A percentile compares a stretch with the other conserved stretches of the same genome.
Conservation (phyloP, 1,140 invertebrate genomes). For the Drosophila triauraria region DNA sequence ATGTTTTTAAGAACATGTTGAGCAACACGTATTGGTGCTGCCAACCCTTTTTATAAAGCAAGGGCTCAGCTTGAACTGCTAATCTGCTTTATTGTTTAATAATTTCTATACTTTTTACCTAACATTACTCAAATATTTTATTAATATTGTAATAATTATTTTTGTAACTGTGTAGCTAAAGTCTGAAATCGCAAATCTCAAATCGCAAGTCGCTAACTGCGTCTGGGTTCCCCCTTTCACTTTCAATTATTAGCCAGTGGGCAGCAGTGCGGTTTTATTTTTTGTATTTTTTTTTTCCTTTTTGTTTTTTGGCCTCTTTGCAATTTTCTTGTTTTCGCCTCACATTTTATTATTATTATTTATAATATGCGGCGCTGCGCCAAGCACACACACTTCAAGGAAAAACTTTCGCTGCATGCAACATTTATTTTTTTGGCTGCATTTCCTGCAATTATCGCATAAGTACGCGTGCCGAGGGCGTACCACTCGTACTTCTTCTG, state of each 20-base stretch:
- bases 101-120: too few relatives aligned
- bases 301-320: slow-evolving; percentile 33
- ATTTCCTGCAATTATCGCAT: slow-evolving; percentile 72
- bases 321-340: slow-evolving; percentile 53
- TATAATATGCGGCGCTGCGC: slow-evolving; percentile 41
- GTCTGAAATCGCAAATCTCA: slow-evolving; percentile 1
- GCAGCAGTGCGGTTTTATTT: slow-evolving; percentile 38
- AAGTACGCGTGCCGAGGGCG: slow-evolving; percentile 31
- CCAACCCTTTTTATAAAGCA: too few relatives aligned
- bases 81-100: too few relatives aligned
- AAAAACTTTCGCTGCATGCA: slow-evolving; percentile 72
- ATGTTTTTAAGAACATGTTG: too few relatives aligned
- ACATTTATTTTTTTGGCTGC: slow-evolving; percentile 24
- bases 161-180: slow-evolving; percentile 14
- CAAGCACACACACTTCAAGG: slow-evolving; percentile 43
- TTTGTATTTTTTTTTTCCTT: background rate
- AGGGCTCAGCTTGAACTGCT: too few relatives aligned
- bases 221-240: slow-evolving; percentile 59
- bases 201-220: slow-evolving; percentile 11
- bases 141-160: background rate
- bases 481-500: background rate
- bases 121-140: background rate
- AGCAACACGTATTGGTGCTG: too few relatives aligned
- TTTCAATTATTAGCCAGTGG: slow-evolving; percentile 76
- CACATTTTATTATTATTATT: slow-evolving; percentile 64